Evolutionary conservation across 2,113 vertebrate species (phyloP), one percentile per base, ranked within the genome.

Genomic region (Columba janthina): DNA sequence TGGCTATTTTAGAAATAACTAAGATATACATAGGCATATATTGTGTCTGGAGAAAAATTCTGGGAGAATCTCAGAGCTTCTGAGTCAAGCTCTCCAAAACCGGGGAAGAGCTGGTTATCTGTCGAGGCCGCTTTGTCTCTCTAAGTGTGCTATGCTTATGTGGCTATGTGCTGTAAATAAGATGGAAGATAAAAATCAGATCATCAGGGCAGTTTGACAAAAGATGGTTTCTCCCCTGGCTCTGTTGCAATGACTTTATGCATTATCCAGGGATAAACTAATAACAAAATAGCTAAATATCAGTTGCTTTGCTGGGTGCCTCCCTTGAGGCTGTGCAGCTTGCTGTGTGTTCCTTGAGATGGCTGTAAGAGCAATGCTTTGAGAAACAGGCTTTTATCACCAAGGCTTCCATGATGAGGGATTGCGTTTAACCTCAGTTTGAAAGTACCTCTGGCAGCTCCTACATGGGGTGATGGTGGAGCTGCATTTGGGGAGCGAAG

Each of bases 121-220:
- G 20, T 60, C 2, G 6, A 31, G 54, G 31, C 22, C 0, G 2
- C 3, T 5, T 71, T 75, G 38, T 81, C 3, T 88, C 28, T 14
- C 1, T 0, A 24, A 10, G 26, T 67, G 17, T 2, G 2, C 4
- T 12, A 18, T 4, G 10, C 2, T 14, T 3, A 0, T 26, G 36
- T 73, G 85, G 28, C 16, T 72, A 4, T 0, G 0, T 79, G 51
- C 36, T 18, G 13, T 76, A 86, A 88, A 61, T 80, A 46, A 92
- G 53, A 46, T 71, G 44, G 2, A 66, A 73, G 50, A 36, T 60
- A 46, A n/a, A 91, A 87, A 42, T 42, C 42, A 16, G 42, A 42
- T 16, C 42, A 42, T 42, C 42, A 42, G 42, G 42, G 15, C 42
- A 42, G 42, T 42, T 16, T 42, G 42, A 42, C 42, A 42, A 42